Evolutionary conservation across 2,797 vertebrate genomes (phyloP).

Genomic region (Propithecus perrieri): DNA sequence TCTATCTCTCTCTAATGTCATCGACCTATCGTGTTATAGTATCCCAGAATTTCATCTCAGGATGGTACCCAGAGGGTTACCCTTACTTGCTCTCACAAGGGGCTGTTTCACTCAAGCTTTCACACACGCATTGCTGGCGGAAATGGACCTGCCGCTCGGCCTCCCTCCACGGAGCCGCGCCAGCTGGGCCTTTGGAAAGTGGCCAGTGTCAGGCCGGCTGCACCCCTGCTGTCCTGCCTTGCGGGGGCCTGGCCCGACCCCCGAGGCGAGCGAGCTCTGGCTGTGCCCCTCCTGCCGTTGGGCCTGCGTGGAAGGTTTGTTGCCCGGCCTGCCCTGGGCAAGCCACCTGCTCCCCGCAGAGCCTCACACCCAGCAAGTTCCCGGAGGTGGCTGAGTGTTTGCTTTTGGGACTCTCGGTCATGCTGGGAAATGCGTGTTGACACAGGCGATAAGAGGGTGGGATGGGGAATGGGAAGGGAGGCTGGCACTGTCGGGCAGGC

Average conservation of each 20-base stretch:
- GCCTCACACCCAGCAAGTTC: constrained; percentile 22
- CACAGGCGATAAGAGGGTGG: background rate
- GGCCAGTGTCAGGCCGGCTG: background rate
- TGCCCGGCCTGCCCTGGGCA: background rate
- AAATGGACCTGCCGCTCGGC: background rate
- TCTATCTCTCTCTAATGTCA: background rate
- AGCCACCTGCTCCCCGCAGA: background rate
- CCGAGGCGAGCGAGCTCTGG: background rate
- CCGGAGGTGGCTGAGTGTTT: constrained; percentile 56
- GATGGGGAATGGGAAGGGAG: background rate
- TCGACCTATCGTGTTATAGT: background rate
- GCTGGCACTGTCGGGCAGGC: background rate
- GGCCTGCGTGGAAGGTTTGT: background rate
- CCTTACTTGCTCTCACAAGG: background rate
- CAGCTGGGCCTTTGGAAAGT: background rate
- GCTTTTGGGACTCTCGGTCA: background rate
- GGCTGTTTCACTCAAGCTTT: background rate
- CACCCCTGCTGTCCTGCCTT: background rate
- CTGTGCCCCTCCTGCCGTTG: background rate
- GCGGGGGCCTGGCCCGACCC: background rate
- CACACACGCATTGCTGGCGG: background rate
- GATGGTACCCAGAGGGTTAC: background rate
- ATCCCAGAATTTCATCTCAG: background rate
- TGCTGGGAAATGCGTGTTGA: constrained; percentile 70
- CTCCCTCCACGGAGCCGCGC: background rate